Evolutionary conservation across 2,888 invertebrate genomes (phyloP).

Genomic region (Hoplodrina blanda): DNA sequence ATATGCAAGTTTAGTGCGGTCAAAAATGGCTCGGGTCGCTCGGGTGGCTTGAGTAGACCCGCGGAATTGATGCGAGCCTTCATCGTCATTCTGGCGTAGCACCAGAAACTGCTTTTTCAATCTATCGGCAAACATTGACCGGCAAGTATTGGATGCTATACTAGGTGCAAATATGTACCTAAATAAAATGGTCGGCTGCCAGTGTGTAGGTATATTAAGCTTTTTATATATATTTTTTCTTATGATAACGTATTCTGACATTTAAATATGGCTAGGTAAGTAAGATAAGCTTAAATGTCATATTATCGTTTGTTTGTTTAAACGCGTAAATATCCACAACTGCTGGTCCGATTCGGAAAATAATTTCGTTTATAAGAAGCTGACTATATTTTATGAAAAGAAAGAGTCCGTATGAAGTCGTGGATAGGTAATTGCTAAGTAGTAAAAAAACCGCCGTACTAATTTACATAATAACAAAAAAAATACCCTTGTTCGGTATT

Average conservation of each 20-base stretch:
- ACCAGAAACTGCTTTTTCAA: conserved; percentile 20
- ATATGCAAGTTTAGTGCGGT: conserved; percentile 45
- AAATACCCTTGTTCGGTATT: background rate
- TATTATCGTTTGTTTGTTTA: too few relatives aligned
- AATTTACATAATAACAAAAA: background rate
- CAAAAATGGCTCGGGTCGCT: conserved; percentile 23
- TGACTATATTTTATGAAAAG: too few relatives aligned
- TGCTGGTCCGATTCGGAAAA: too few relatives aligned
- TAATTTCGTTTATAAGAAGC: too few relatives aligned
- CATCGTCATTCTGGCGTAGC: conserved; percentile 22
- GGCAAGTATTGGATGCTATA: background rate
- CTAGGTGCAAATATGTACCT: background rate
- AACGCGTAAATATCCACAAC: too few relatives aligned
- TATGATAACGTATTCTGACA: background rate
- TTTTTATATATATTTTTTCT: background rate
- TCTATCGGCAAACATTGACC: conserved; percentile 14
- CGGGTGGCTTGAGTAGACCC: background rate
- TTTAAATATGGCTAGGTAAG: too few relatives aligned
- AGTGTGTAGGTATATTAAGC: background rate
- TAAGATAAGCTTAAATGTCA: too few relatives aligned
- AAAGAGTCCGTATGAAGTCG: too few relatives aligned
- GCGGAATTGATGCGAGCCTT: conserved; percentile 19
- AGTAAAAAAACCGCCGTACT: too few relatives aligned
- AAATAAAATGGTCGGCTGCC: background rate
- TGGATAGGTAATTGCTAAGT: too few relatives aligned